These are phyloP conservation scores for Diadophis punctatus DNA, from an alignment of 2,113 vertebrate genomes.

Conservation along the genomic window DNA sequence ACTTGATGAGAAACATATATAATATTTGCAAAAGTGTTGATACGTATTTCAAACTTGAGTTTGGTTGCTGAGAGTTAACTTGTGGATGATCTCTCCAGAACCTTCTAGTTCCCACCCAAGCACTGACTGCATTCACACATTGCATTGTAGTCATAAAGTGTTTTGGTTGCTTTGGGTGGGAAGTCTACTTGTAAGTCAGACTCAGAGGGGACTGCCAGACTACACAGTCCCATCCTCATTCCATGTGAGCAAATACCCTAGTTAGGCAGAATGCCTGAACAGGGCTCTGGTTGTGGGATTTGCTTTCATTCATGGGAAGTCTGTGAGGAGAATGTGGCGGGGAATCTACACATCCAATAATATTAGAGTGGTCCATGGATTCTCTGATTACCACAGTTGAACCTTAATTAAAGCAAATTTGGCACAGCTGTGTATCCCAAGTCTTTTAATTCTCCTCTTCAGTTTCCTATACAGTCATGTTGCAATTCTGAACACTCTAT, in stretches of 20 bases:
- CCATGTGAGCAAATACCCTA: not conserved
- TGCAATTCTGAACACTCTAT: not conserved
- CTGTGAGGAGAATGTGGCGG: accelerated
- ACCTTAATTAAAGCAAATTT: not conserved
- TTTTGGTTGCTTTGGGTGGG: not conserved
- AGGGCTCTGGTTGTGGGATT: not conserved
- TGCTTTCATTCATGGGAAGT: not conserved
- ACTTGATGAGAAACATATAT: not conserved
- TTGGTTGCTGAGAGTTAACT: not conserved
- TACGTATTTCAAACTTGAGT: not conserved
- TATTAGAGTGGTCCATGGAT: not conserved
- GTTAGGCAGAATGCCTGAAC: not conserved
- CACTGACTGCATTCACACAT: not conserved
- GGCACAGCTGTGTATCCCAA: not conserved
- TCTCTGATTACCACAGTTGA: not conserved
- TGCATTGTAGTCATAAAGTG: not conserved
- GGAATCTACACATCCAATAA: not conserved
- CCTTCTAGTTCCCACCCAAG: not conserved
- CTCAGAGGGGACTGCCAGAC: not conserved
- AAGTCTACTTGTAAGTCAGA: not conserved
- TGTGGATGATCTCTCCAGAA: not conserved
- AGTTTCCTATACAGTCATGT: not conserved
- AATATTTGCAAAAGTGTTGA: not conserved
- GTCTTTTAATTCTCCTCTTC: not conserved
- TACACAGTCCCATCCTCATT: not conserved